Evolutionary conservation across 2,797 vertebrate genomes (phyloP).

Genomic region (Lagodon rhomboides): DNA sequence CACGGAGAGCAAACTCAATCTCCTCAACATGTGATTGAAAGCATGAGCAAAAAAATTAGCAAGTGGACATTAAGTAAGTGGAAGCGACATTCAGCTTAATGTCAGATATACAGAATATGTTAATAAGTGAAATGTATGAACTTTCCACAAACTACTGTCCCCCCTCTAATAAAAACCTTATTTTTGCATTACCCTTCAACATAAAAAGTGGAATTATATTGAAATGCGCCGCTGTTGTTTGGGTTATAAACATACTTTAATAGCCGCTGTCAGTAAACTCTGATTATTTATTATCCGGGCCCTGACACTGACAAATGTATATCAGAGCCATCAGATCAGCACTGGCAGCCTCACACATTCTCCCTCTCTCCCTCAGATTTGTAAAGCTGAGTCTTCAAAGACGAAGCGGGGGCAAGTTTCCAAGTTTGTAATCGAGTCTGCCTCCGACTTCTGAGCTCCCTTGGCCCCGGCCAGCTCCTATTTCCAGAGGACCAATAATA

Average conservation of each 20-base stretch:
- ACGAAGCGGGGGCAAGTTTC: constrained; percentile 45
- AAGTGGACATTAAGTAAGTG: not conserved
- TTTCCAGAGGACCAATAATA: constrained; percentile 70
- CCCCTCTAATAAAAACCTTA: not conserved
- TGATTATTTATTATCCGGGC: not conserved
- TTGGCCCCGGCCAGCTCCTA: constrained; percentile 45
- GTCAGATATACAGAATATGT: not conserved
- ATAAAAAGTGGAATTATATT: constrained; percentile 1
- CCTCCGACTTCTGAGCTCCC: constrained; percentile 61
- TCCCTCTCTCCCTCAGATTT: constrained; percentile 32
- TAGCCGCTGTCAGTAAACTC: constrained; percentile 3
- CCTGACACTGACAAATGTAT: constrained; percentile 8
- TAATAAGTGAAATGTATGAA: not conserved
- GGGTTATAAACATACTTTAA: not conserved
- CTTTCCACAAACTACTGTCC: not conserved
- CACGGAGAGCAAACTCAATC: not conserved
- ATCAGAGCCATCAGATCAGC: constrained; percentile 26
- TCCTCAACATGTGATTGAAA: not conserved
- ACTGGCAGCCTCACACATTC: constrained; percentile 17
- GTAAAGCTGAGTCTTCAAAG: constrained; percentile 61
- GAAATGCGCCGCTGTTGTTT: not conserved
- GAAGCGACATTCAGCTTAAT: not conserved
- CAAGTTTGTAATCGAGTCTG: constrained; percentile 70
- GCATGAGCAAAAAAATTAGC: too few species aligned
- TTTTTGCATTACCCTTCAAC: not conserved